Conservation (phyloP, 2,888 invertebrate species). For the Rotaria magnacalcarata region DNA sequence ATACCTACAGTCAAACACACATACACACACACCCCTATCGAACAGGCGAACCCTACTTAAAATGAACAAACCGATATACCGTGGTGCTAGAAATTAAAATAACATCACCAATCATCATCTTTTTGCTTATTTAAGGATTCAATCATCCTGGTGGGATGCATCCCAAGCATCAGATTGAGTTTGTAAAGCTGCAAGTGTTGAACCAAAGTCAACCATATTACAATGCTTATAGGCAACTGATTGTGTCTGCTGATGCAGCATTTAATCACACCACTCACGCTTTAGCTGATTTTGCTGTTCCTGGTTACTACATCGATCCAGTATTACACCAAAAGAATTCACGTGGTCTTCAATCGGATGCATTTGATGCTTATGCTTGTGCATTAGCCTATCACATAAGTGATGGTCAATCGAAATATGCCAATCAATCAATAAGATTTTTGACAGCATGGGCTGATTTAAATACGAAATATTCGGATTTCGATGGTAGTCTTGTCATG, state of each 20-base stretch:
- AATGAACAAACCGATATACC: too few relatives aligned
- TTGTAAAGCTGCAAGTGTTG: background rate
- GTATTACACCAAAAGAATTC: background rate
- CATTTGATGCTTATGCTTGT: background rate
- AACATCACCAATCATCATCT: too few relatives aligned
- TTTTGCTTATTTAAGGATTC: background rate
- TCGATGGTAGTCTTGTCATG: background rate
- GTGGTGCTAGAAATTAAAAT: too few relatives aligned
- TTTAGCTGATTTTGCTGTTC: background rate
- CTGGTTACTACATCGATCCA: background rate
- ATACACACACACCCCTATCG: too few relatives aligned
- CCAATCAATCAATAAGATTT: slow-evolving; percentile 5
- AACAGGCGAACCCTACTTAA: too few relatives aligned
- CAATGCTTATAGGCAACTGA: background rate
- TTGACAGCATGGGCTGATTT: background rate
- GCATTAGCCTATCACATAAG: background rate
- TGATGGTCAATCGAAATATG: background rate
- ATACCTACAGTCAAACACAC: too few relatives aligned
- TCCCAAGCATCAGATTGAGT: background rate
- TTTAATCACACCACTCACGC: background rate
- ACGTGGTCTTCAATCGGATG: background rate
- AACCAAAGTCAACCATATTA: background rate
- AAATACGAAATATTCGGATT: background rate
- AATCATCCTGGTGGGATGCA: background rate
- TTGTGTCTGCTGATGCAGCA: background rate